Base-by-base conservation (phyloP, 2,797 vertebrate species). In the Lacerta agilis region DNA sequence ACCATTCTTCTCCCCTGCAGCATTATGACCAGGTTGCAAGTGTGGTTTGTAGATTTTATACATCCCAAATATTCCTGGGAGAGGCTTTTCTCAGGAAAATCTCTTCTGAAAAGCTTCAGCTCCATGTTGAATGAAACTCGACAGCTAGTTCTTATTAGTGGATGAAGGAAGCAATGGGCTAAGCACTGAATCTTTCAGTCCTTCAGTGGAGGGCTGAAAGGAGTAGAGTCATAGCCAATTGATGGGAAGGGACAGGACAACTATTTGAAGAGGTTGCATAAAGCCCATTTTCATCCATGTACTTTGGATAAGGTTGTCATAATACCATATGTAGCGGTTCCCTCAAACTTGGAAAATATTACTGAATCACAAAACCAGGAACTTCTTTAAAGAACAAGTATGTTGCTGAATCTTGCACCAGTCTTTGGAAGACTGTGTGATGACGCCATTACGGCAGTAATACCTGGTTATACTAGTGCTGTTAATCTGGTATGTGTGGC, bases 401-500 rank as follows among this genome's bases (percentile, higher is more conserved):
- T 43, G 8, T 66, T 82, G 25, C 23, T 75, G 25, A 82, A 66
- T 27, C n/a, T 11, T 66, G 41, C n/a, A 87, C 49, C 27, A 6
- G 23, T 82, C 43, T 25, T 66, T 64, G 71, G 18, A 82, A 67
- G 58, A 11, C 20, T 82, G 15, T 82, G 38, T 29, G 8, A 15
- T 41, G 5, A 36, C 6, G 45, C 33, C 49, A 55, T 15, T 87
- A 93, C 77, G 89, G 91, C 20, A 6, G 66, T 0, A 38, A 5
- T 90, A 90, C 86, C 87, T 5, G 3, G 79, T 80, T 93, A 88
- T 93, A 94, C 86, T 91, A 93, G 78, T 93, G 86, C 79, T 82
- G 90, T 93, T 91, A 87, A 89, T 92, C 88, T 92, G 87, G 91
- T 87, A 92, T 90, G 93, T 92, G 92, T 90, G 64, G 72, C 67